Conservation (phyloP, 2,113 vertebrate genomes). For the Fulica atra region DNA sequence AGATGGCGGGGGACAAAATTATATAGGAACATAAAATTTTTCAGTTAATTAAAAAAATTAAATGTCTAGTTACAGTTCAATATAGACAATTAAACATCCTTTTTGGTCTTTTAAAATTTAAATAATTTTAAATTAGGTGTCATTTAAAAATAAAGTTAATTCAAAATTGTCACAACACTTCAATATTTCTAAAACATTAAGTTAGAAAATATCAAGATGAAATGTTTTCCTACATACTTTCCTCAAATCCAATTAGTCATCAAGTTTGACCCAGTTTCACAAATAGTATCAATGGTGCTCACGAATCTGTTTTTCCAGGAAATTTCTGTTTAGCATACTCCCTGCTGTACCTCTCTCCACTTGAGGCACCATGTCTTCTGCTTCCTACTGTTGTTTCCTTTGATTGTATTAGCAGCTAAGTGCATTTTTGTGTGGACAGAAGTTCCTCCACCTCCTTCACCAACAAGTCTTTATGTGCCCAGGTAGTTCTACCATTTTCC, state of each 20-base stretch:
- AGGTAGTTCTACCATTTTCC: not conserved
- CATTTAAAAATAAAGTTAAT: not conserved
- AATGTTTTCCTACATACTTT: not conserved
- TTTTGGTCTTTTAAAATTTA: not conserved
- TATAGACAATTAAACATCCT: not conserved
- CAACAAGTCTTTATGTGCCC: not conserved
- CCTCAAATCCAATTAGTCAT: not conserved
- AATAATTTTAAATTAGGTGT: not conserved
- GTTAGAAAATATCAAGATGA: not conserved
- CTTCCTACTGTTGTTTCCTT: not conserved
- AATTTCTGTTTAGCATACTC: not conserved
- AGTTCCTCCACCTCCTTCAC: not conserved
- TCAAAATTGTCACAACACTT: not conserved
- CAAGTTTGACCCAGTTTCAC: not conserved
- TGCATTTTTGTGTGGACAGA: not conserved
- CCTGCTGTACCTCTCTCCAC: not conserved
- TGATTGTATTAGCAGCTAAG: not conserved
- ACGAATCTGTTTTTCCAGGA: not conserved
- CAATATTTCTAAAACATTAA: not conserved
- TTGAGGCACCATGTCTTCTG: not conserved
- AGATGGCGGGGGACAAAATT: not conserved
- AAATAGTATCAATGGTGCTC: not conserved
- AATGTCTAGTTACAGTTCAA: not conserved
- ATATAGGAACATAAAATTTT: not conserved
- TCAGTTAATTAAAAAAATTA: slow-evolving; percentile 1